Percentiles rank a stretch among this genome's conserved stretches.
phyloP scores from a whole-genome alignment of 1,140 invertebrate genomes.

The Metaphire vulgaris region DNA sequence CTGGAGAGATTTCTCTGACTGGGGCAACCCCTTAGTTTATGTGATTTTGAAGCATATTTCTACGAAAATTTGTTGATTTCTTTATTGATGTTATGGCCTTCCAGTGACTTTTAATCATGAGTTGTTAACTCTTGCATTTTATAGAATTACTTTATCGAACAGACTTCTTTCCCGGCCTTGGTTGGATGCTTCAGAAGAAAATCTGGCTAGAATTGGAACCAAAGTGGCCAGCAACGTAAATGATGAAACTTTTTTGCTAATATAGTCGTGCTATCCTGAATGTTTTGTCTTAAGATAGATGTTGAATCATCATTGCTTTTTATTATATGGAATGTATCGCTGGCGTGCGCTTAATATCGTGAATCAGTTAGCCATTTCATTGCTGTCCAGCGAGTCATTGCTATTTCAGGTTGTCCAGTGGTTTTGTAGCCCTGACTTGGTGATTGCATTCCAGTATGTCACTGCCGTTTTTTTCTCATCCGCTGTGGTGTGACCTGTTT shows the following conservation, averaged over 20 bases:
- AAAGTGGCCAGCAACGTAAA: slow-evolving; percentile 85
- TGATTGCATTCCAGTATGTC: no score
- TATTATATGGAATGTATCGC: background rate
- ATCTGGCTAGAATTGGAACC: slow-evolving; percentile 77
- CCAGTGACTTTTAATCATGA: no score
- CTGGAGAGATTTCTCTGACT: background rate
- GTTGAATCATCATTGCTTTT: background rate
- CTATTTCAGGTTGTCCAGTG: no score
- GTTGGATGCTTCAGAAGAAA: slow-evolving; percentile 83
- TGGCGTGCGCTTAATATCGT: background rate
- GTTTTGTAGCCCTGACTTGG: no score
- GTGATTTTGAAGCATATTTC: background rate
- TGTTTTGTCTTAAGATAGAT: background rate
- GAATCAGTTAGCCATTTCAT: no score
- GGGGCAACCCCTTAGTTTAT: background rate
- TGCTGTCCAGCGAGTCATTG: no score
- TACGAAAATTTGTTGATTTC: background rate
- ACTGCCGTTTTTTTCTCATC: no score
- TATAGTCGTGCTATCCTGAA: background rate
- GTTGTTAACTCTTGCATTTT: no score
- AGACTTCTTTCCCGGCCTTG: slow-evolving; percentile 97
- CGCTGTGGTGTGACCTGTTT: no score
- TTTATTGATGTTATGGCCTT: no score
- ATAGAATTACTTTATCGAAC: slow-evolving; percentile 60
- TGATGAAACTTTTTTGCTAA: slow-evolving; percentile 15